phyloP scores from a whole-genome alignment of 2,888 invertebrate species.

The Bombylius discolor region DNA sequence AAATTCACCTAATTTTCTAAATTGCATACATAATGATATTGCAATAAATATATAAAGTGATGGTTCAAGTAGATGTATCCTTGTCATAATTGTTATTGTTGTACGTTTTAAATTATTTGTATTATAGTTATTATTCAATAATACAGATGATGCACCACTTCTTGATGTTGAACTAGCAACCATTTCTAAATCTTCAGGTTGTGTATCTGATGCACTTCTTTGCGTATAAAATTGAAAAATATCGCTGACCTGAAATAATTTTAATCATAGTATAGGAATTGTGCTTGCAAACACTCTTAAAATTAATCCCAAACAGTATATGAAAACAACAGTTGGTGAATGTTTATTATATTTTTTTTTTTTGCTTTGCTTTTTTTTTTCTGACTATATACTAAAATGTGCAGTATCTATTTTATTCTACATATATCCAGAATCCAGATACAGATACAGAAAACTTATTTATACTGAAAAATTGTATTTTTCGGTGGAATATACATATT shows the following conservation, averaged over 20 bases:
- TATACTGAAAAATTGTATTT: too few species aligned
- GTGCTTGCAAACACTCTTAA: too few species aligned
- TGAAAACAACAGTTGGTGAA: too few species aligned
- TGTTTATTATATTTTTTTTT: too few species aligned
- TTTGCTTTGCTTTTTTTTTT: too few species aligned
- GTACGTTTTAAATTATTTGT: not conserved
- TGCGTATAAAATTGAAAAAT: conserved; percentile 58
- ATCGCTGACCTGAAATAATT: conserved; percentile 46
- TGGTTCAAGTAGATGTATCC: not conserved
- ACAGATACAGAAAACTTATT: too few species aligned
- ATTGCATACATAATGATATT: conserved; percentile 15
- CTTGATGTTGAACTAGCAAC: conserved; percentile 37
- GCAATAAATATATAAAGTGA: conserved; percentile 4
- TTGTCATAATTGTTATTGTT: not conserved
- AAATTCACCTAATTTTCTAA: conserved; percentile 16
- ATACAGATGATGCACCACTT: conserved; percentile 19
- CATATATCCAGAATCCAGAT: too few species aligned
- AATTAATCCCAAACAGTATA: too few species aligned
- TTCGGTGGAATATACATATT: too few species aligned
- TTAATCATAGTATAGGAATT: too few species aligned
- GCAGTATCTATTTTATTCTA: too few species aligned
- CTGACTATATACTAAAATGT: too few species aligned
- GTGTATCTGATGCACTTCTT: conserved; percentile 35
- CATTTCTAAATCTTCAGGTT: conserved; percentile 35
- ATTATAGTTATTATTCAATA: not conserved